Percentiles rank a stretch among this genome's conserved stretches.
phyloP scores from a whole-genome alignment of 2,797 vertebrate species.

The Phyllotis vaccarum region DNA sequence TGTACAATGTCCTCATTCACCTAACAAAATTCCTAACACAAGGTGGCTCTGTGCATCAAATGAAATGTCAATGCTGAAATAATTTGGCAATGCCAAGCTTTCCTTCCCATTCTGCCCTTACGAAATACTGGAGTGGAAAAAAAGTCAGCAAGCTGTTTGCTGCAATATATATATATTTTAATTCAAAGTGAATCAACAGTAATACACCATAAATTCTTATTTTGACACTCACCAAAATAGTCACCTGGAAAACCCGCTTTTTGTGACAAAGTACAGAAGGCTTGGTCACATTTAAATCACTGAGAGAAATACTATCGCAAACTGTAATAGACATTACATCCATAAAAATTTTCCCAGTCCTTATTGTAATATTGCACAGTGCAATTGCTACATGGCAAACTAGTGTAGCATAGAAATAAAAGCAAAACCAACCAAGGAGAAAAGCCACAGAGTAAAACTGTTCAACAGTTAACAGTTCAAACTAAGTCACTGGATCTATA shows the following conservation, averaged over 20 bases:
- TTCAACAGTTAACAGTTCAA: conserved; percentile 97
- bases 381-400: conserved; percentile 99
- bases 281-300: conserved; percentile 99
- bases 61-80: not conserved
- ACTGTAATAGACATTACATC: conserved; percentile 99
- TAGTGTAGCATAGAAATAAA: conserved; percentile 99
- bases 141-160: conserved; percentile 87
- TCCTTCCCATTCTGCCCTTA: conserved; percentile 23
- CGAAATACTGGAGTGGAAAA: conserved; percentile 71
- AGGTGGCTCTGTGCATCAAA: conserved; percentile 4
- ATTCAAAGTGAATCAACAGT: conserved; percentile 99
- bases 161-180: conserved; percentile 99
- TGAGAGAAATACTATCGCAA: conserved; percentile 99
- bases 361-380: conserved; percentile 99
- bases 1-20: not conserved
- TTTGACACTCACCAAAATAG: conserved; percentile 99
- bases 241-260: conserved; percentile 99
- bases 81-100: not conserved
- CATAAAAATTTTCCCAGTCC: conserved; percentile 98
- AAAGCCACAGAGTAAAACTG: conserved; percentile 93
- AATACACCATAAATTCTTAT: conserved; percentile 99
- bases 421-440: conserved; percentile 91
- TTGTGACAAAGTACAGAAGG: conserved; percentile 99
- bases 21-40: not conserved
- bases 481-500: conserved; percentile 94